Evolutionary conservation across 2,888 invertebrate genomes (phyloP).

Genomic region (Sarcophaga caerulescens): DNA sequence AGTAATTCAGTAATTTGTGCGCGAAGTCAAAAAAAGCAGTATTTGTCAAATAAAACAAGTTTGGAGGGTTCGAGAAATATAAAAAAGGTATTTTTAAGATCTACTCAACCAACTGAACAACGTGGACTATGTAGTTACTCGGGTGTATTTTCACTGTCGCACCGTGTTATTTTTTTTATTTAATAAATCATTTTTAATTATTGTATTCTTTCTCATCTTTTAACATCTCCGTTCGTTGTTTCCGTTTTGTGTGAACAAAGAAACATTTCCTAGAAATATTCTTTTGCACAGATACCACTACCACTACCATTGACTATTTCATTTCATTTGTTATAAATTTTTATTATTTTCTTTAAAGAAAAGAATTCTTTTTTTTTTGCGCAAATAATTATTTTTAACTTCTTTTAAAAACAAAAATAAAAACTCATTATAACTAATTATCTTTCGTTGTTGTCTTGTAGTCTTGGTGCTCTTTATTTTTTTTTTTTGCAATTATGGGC

Average conservation of each 20-base stretch:
- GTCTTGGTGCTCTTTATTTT: background rate
- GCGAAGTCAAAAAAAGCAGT: too few relatives aligned
- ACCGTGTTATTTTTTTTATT: background rate
- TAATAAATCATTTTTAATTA: background rate
- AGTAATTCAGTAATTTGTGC: too few relatives aligned
- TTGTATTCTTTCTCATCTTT: background rate
- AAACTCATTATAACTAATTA: constrained; percentile 49
- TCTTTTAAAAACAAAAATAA: too few relatives aligned
- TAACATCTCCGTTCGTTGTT: background rate
- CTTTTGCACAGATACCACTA: background rate
- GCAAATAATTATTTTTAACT: too few relatives aligned
- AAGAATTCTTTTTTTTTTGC: too few relatives aligned
- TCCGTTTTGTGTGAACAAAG: background rate
- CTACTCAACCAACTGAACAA: too few relatives aligned
- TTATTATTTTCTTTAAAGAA: background rate
- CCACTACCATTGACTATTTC: background rate
- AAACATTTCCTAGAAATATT: background rate
- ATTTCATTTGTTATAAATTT: constrained; percentile 1
- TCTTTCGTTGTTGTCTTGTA: constrained; percentile 27
- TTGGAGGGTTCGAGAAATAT: too few relatives aligned
- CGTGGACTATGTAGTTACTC: too few relatives aligned
- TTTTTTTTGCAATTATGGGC: too few relatives aligned
- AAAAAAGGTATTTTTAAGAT: too few relatives aligned
- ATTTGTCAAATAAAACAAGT: too few relatives aligned
- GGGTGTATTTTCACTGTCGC: too few relatives aligned